Base-by-base conservation (phyloP, 92 coral and sea anemone genomes). In the Metridium senile region DNA sequence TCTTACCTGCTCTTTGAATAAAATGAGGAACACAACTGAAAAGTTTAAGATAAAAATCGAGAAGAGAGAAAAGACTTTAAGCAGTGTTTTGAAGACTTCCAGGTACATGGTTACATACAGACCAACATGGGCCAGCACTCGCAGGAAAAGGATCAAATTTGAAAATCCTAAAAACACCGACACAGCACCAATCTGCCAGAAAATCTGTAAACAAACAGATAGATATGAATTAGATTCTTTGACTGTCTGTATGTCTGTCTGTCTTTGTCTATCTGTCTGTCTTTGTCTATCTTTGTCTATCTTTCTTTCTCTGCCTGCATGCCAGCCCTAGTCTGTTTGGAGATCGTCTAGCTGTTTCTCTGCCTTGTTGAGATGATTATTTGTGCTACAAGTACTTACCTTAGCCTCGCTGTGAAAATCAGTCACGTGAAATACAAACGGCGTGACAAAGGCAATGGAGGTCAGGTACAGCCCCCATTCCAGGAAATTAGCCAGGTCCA, bases 81-180 rank as follows among this genome's bases (percentile, higher is more conserved):
- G 43, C 22, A 93, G 81, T 10, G 96, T 90, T 70, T 81, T 90
- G 68, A 80, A 68, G 17, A 93, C 94, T 65, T 93, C 98, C 26
- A 87, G 45, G 77, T 91, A 93, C 98, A 93, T 93, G 58, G 88
- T 83, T 16, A 93, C 93, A 49, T 88, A 93, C 85, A 91, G 82
- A 31, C 97, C 98, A 74, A 93, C 88, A 17, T 77, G 74, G 20
- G 86, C 66, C 84, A 91, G 81, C 56, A 89, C 78, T 26, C 91
- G 83, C 19, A 91, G 67, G 72, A 80, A 88, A 51, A 78, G 80
- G 19, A 85, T 78, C 35, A 75, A 74, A 74, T 90, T 91, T 1
- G 74, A n/a, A 57, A 82, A 86, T 26, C 87, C 85, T 28, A 86
- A 28, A 59, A 86, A 86, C 39, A 86, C 75, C 46, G 87, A 82